phyloP scores from a whole-genome alignment of 2,797 vertebrate species.

The Mus spretus region DNA sequence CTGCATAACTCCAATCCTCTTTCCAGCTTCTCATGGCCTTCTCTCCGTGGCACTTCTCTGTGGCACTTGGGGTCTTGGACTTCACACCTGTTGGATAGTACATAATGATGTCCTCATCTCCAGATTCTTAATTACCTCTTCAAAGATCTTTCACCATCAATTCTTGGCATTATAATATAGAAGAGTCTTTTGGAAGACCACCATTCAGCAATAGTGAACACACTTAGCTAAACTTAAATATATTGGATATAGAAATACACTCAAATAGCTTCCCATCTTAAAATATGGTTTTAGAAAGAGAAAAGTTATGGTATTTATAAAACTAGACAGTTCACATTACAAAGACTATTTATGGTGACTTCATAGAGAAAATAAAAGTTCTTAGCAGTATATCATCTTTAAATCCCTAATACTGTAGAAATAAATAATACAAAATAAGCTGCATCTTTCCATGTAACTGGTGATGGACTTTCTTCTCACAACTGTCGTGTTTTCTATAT shows the following conservation, averaged over 20 bases:
- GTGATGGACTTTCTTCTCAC: conserved; percentile 23
- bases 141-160: background rate
- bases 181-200: background rate
- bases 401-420: background rate
- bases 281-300: conserved; percentile 37
- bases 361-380: conserved; percentile 49
- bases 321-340: background rate
- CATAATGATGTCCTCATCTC: conserved; percentile 2
- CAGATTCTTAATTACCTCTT: conserved; percentile 2
- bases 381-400: background rate
- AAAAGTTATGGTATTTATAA: background rate
- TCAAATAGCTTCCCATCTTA: conserved; percentile 40
- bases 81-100: background rate
- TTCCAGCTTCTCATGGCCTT: background rate
- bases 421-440: background rate
- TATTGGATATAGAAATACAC: background rate
- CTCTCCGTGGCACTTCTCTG: background rate
- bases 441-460: background rate
- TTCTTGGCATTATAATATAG: background rate
- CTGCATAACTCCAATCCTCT: background rate
- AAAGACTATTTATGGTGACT: conserved; percentile 9
- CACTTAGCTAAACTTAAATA: background rate
- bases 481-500: background rate
- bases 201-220: background rate
- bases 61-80: background rate